Conservation (phyloP, 2,797 vertebrate species). For the Bufotes viridis region DNA sequence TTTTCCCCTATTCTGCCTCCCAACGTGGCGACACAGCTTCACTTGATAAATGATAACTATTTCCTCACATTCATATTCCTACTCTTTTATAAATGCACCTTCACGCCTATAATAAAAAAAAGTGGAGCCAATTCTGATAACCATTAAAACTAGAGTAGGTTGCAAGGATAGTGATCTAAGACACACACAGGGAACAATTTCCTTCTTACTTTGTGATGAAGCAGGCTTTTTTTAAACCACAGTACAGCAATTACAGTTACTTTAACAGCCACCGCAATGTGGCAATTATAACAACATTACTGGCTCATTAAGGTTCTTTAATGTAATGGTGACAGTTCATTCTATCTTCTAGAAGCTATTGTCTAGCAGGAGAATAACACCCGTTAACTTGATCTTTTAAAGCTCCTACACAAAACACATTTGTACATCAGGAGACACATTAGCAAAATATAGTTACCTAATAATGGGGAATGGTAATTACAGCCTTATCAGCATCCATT, state of each 20-base stretch:
- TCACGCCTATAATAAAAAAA: conserved; percentile 14
- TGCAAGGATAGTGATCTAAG: not conserved
- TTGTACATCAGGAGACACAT: conserved; percentile 40
- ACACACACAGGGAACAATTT: conserved; percentile 5
- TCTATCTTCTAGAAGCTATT: conserved; percentile 45
- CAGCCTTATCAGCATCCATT: conserved; percentile 36
- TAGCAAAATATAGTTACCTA: conserved; percentile 49
- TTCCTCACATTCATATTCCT: not conserved
- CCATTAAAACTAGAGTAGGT: not conserved
- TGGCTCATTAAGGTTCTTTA: conserved; percentile 56
- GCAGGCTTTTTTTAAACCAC: conserved; percentile 6
- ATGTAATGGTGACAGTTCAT: conserved; percentile 52
- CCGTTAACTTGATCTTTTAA: conserved; percentile 38
- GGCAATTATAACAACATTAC: conserved; percentile 54
- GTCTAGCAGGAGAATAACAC: conserved; percentile 28
- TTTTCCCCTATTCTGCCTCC: no score
- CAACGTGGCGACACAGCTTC: not conserved
- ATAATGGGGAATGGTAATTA: conserved; percentile 52
- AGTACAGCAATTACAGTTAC: conserved; percentile 49
- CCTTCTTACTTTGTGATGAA: conserved; percentile 21
- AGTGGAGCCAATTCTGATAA: not conserved
- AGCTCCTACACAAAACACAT: conserved; percentile 37
- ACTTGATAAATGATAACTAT: not conserved
- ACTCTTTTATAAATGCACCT: not conserved
- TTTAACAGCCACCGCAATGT: conserved; percentile 49